Conservation (phyloP, 2,888 invertebrate species). For the Xylota segnis region DNA sequence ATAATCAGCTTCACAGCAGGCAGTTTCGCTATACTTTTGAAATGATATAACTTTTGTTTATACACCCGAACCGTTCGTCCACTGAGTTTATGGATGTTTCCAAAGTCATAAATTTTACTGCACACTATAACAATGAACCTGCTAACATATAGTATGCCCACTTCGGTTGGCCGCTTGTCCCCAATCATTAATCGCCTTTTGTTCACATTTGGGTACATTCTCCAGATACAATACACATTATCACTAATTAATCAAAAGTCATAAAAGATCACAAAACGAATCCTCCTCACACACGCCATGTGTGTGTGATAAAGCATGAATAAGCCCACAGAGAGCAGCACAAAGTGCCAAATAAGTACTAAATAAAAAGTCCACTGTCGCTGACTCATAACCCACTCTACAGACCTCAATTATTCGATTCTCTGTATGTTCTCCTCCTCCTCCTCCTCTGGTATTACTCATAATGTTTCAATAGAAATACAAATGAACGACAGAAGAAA, state of each 20-base stretch:
- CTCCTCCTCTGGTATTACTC: constrained; percentile 64
- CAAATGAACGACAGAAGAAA: background rate
- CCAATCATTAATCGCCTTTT: background rate
- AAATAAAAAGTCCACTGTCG: constrained; percentile 32
- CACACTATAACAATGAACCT: background rate
- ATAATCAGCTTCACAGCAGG: no score
- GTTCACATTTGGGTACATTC: background rate
- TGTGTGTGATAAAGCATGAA: constrained; percentile 30
- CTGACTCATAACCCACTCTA: constrained; percentile 69
- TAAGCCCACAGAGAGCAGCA: background rate
- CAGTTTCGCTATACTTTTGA: no score
- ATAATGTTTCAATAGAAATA: constrained; percentile 62
- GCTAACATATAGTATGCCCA: background rate
- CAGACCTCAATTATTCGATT: constrained; percentile 47
- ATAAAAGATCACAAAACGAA: constrained; percentile 17
- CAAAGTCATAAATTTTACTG: background rate
- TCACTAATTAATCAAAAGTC: constrained; percentile 3
- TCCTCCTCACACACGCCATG: constrained; percentile 17
- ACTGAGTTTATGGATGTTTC: no score
- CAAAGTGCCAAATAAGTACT: constrained; percentile 43
- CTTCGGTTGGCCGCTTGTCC: background rate
- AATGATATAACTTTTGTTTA: no score
- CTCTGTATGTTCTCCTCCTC: constrained; percentile 8
- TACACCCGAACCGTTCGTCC: no score
- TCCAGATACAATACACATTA: background rate